These are phyloP conservation scores for Tiaroga cobitis DNA, from an alignment of 2,797 vertebrate species.

Conservation along the genomic window DNA sequence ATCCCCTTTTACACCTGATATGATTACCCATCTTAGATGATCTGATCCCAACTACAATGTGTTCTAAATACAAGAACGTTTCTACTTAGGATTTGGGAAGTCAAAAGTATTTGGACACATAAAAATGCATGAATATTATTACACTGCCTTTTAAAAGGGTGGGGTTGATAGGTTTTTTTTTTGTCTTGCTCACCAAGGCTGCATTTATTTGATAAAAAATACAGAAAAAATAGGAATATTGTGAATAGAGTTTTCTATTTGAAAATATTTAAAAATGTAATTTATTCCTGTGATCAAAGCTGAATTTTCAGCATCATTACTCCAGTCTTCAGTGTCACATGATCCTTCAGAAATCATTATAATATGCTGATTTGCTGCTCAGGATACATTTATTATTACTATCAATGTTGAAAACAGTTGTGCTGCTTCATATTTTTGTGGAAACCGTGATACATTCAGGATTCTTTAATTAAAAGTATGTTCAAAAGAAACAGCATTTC, in stretches of 20 bases:
- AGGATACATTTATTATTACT: neutral
- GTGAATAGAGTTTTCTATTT: neutral
- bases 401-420: neutral
- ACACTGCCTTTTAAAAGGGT: neutral
- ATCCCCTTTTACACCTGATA: neutral
- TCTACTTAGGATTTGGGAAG: neutral
- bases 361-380: neutral
- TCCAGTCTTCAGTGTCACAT: neutral
- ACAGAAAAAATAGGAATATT: neutral
- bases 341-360: neutral
- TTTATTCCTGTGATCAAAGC: neutral
- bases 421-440: too few relatives aligned
- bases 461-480: neutral
- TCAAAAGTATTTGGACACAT: neutral
- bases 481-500: neutral
- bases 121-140: neutral
- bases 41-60: conserved; percentile 7
- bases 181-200: neutral
- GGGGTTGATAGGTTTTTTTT: neutral
- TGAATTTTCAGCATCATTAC: neutral
- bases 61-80: neutral
- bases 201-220: neutral
- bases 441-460: neutral
- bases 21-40: neutral
- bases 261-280: neutral